Evolutionary conservation across 2,888 invertebrate species (phyloP).

Genomic region (Hypsopygia costalis): DNA sequence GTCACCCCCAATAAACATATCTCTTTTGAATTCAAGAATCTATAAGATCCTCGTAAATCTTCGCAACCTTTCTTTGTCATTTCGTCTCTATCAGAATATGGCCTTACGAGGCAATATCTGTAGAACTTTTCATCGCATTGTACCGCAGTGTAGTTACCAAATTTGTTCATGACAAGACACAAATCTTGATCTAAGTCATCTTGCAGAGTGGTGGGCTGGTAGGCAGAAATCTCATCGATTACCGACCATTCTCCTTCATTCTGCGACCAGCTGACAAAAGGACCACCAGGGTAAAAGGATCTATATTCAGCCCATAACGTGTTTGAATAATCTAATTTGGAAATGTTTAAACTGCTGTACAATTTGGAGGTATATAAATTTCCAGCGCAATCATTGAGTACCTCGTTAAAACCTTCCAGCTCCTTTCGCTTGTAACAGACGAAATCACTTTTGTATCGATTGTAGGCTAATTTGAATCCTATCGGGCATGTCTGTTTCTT

Average conservation of each 20-base stretch:
- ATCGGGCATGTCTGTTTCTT: constrained; percentile 48
- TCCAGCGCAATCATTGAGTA: constrained; percentile 56
- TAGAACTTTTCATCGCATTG: constrained; percentile 54
- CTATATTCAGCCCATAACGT: constrained; percentile 69
- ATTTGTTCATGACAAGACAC: constrained; percentile 53
- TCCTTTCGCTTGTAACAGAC: constrained; percentile 58
- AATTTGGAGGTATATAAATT: constrained; percentile 53
- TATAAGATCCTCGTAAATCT: constrained; percentile 29
- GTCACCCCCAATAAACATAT: constrained; percentile 48
- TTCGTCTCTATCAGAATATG: constrained; percentile 38
- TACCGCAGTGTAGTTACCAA: constrained; percentile 45
- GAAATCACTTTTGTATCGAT: neutral
- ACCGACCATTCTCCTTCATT: constrained; percentile 3
- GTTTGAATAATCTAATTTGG: constrained; percentile 28
- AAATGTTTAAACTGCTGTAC: constrained; percentile 43
- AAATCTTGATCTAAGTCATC: constrained; percentile 39
- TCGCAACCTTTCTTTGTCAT: constrained; percentile 43
- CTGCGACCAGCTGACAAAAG: constrained; percentile 57
- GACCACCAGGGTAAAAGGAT: constrained; percentile 60
- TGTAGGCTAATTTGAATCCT: constrained; percentile 48
- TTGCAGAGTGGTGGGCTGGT: neutral
- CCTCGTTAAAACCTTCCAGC: constrained; percentile 55
- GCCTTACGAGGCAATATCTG: constrained; percentile 61
- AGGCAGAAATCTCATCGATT: neutral
- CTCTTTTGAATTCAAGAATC: constrained; percentile 54